Percentiles rank a stretch among this genome's conserved stretches.
These are phyloP conservation scores for Nylanderia fulva DNA, from an alignment of 1,140 invertebrate species.

Conservation along the genomic window DNA sequence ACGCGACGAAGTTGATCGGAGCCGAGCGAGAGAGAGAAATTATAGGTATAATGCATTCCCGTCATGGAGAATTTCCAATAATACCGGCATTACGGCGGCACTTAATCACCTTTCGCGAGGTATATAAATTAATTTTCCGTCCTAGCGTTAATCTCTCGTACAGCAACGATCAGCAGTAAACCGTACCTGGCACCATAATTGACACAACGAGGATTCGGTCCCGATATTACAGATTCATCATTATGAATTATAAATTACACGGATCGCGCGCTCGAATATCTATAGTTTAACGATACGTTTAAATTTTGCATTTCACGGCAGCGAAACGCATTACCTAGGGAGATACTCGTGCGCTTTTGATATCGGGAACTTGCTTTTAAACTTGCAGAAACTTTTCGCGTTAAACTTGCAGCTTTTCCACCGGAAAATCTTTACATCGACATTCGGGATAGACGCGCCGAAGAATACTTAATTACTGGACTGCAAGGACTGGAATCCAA, in stretches of 20 bases:
- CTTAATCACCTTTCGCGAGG: constrained; percentile 53
- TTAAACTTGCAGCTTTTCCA: background rate
- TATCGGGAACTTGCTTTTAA: background rate
- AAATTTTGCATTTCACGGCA: constrained; percentile 13
- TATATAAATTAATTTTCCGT: constrained; percentile 59
- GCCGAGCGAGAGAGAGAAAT: constrained; percentile 10
- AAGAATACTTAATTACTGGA: background rate
- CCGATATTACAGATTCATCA: constrained; percentile 38
- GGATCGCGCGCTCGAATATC: background rate
- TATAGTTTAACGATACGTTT: constrained; percentile 22
- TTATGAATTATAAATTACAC: constrained; percentile 42
- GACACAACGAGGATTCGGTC: constrained; percentile 40
- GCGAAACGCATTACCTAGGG: background rate
- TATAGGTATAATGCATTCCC: constrained; percentile 54
- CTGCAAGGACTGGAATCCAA: background rate
- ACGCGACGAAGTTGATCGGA: constrained; percentile 15
- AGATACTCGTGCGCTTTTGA: background rate
- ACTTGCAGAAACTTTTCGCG: background rate
- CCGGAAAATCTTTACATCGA: background rate
- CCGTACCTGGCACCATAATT: constrained; percentile 36
- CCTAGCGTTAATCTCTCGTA: constrained; percentile 37
- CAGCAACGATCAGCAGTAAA: constrained; percentile 49
- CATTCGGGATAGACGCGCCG: too few relatives aligned
- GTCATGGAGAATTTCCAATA: constrained; percentile 51
- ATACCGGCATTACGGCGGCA: constrained; percentile 39